Conservation (phyloP, 2,888 invertebrate species). For the Cecidostiba fungosa region DNA sequence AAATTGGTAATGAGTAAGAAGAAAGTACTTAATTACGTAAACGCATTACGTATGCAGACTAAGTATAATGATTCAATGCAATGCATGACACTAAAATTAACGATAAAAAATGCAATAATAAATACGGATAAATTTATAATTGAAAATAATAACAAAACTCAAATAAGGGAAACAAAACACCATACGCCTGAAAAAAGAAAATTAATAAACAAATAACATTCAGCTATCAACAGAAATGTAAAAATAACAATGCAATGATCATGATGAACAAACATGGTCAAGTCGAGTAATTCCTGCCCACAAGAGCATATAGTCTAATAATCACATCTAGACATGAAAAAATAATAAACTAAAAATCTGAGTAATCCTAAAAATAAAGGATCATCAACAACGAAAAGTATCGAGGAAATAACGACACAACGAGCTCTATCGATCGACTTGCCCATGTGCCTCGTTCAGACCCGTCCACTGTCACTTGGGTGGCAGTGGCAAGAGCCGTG, state of each 20-base stretch:
- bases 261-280: constrained; percentile 63
- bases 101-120: constrained; percentile 28
- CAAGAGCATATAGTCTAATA: constrained; percentile 39
- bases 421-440: constrained; percentile 60
- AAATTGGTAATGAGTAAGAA: background rate
- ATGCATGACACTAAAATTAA: constrained; percentile 43
- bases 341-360: constrained; percentile 62
- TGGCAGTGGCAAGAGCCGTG: constrained; percentile 78
- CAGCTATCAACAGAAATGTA: constrained; percentile 30
- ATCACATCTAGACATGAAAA: constrained; percentile 50
- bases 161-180: constrained; percentile 79
- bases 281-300: constrained; percentile 58
- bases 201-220: constrained; percentile 66
- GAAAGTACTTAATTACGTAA: background rate
- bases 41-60: constrained; percentile 17
- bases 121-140: constrained; percentile 28
- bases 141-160: constrained; percentile 71
- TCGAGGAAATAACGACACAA: constrained; percentile 51
- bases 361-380: constrained; percentile 42
- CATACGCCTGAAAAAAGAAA: constrained; percentile 66
- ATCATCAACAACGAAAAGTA: constrained; percentile 7
- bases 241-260: constrained; percentile 45
- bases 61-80: background rate
- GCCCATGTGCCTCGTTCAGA: constrained; percentile 65
- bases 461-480: constrained; percentile 78